These are phyloP conservation scores for Charanyca ferruginea DNA, from an alignment of 2,888 invertebrate species.

Conservation along the genomic window DNA sequence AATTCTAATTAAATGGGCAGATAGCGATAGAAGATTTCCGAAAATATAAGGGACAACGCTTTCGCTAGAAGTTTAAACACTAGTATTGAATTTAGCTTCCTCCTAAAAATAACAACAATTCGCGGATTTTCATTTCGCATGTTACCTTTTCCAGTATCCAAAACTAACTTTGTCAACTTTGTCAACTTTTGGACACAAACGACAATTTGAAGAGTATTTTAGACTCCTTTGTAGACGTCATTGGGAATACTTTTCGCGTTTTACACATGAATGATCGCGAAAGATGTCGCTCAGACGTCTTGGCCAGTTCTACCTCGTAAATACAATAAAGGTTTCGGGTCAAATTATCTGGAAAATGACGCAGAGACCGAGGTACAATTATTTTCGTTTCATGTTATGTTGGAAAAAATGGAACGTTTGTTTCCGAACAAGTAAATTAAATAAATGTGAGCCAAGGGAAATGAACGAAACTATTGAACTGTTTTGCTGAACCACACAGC, in stretches of 20 bases:
- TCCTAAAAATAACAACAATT: conserved; percentile 24
- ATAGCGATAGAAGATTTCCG: not conserved
- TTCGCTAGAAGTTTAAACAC: not conserved
- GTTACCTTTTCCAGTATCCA: conserved; percentile 24
- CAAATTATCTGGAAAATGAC: conserved; percentile 56
- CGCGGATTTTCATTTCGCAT: not conserved
- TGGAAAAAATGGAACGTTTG: conserved; percentile 11
- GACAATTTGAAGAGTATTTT: conserved; percentile 39
- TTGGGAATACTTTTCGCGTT: conserved; percentile 61
- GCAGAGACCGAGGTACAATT: conserved; percentile 19
- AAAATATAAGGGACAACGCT: not conserved
- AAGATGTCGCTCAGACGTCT: conserved; percentile 37
- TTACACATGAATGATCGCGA: conserved; percentile 38
- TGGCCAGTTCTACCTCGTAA: conserved; percentile 38
- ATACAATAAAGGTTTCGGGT: conserved; percentile 30
- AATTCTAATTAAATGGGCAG: not conserved
- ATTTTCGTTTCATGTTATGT: conserved; percentile 41
- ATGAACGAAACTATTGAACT: conserved; percentile 24
- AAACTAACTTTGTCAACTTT: conserved; percentile 38
- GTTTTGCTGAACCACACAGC: not conserved
- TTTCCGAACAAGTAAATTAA: conserved; percentile 46
- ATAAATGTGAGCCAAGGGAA: conserved; percentile 29
- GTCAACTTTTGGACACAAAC: conserved; percentile 35
- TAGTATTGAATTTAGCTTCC: conserved; percentile 15
- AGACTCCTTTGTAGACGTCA: conserved; percentile 42